A percentile compares a stretch with the other conserved stretches of the same genome.
These are phyloP conservation scores for Euclidia mi DNA, from an alignment of 2,888 invertebrate species.

Conservation along the genomic window DNA sequence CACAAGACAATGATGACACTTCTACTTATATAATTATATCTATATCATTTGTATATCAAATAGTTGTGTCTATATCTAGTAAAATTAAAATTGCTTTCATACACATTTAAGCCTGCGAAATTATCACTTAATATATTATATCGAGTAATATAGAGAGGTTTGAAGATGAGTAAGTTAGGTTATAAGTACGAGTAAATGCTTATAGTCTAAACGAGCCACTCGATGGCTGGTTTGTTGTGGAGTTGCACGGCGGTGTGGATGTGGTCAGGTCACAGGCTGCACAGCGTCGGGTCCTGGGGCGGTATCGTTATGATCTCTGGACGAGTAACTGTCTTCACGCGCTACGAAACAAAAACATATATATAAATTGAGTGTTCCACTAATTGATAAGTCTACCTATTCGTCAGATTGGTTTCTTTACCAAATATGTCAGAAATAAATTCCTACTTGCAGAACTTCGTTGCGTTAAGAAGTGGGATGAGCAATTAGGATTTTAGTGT, in stretches of 20 bases:
- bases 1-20: conserved; percentile 13
- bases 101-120: conserved; percentile 2
- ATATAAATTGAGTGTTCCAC: not conserved
- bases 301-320: conserved; percentile 81
- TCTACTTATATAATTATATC: not conserved
- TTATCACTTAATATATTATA: not conserved
- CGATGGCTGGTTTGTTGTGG: conserved; percentile 71
- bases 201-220: conserved; percentile 85
- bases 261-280: conserved; percentile 83
- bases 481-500: too few relatives aligned
- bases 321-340: conserved; percentile 75
- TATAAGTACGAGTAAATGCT: conserved; percentile 8
- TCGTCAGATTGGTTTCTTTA: too few relatives aligned
- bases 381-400: too few relatives aligned
- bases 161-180: too few relatives aligned
- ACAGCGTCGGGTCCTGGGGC: conserved; percentile 74
- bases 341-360: conserved; percentile 63
- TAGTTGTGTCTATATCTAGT: not conserved
- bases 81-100: conserved; percentile 14
- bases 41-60: not conserved
- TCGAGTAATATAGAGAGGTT: too few relatives aligned
- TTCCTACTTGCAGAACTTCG: too few relatives aligned
- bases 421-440: too few relatives aligned
- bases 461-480: too few relatives aligned
- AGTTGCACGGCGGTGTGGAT: conserved; percentile 50